Conservation (phyloP, 2,888 invertebrate species). For the Idaea biselata region DNA sequence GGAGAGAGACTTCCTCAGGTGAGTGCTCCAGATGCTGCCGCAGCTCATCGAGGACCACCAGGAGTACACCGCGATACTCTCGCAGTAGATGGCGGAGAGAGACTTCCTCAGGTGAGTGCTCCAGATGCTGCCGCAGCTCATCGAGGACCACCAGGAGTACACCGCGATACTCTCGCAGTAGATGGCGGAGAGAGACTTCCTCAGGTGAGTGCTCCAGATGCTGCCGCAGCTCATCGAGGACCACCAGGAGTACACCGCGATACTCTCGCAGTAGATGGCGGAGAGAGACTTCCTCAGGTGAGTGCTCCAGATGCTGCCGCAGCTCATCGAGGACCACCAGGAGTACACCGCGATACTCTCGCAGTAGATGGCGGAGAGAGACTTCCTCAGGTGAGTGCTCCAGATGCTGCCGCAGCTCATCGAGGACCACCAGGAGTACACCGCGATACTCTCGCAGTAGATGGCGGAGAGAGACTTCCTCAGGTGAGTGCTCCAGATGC, state of each 20-base stretch:
- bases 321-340: slow-evolving; percentile 93
- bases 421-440: slow-evolving; percentile 91
- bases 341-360: slow-evolving; percentile 84
- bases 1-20: slow-evolving; percentile 89
- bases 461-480: slow-evolving; percentile 88
- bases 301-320: slow-evolving; percentile 79
- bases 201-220: slow-evolving; percentile 92
- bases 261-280: slow-evolving; percentile 88
- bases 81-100: slow-evolving; percentile 90
- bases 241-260: slow-evolving; percentile 87
- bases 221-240: slow-evolving; percentile 94
- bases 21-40: slow-evolving; percentile 91
- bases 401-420: slow-evolving; percentile 95
- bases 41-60: slow-evolving; percentile 94
- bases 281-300: slow-evolving; percentile 90
- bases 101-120: slow-evolving; percentile 84
- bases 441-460: slow-evolving; percentile 87
- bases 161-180: slow-evolving; percentile 85
- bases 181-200: slow-evolving; percentile 89
- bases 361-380: slow-evolving; percentile 91
- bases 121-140: slow-evolving; percentile 85
- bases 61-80: slow-evolving; percentile 84
- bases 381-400: slow-evolving; percentile 87
- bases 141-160: slow-evolving; percentile 93
- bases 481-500: slow-evolving; percentile 72